Evolutionary conservation across 2,113 vertebrate genomes (phyloP).

Genomic region (Struthio camelus): DNA sequence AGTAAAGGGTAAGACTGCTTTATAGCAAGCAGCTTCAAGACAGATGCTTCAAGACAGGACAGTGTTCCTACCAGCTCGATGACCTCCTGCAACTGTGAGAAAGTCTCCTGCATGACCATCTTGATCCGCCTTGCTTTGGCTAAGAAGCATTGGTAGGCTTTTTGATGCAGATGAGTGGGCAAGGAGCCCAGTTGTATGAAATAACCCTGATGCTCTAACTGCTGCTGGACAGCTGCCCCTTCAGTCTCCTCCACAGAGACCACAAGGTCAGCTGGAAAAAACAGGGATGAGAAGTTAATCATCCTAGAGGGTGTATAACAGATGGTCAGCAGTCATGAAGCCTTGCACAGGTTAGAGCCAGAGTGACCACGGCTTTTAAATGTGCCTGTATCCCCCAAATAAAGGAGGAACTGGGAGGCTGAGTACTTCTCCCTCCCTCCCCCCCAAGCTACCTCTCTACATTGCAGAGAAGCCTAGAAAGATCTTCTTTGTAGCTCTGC

Average conservation of each 20-base stretch:
- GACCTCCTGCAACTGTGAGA: constrained; percentile 79
- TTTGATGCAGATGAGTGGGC: constrained; percentile 79
- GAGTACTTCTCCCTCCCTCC: too few species aligned
- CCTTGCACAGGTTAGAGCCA: too few species aligned
- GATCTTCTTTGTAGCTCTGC: not conserved
- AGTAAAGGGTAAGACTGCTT: not conserved
- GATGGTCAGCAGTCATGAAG: not conserved
- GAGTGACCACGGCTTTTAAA: too few species aligned
- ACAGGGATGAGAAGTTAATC: not conserved
- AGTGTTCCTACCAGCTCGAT: constrained; percentile 78
- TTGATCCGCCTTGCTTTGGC: constrained; percentile 72
- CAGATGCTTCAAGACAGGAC: not conserved
- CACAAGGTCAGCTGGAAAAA: not conserved
- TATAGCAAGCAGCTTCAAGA: not conserved
- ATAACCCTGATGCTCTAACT: constrained; percentile 73
- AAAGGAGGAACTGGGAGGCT: too few species aligned
- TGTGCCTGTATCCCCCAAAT: too few species aligned
- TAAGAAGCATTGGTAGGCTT: constrained; percentile 81
- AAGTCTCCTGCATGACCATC: constrained; percentile 66
- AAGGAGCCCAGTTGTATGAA: constrained; percentile 87
- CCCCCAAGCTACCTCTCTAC: too few species aligned
- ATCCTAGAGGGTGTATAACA: not conserved
- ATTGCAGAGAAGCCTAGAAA: not conserved
- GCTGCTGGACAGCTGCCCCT: constrained; percentile 1
- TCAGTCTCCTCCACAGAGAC: constrained; percentile 40